Evolutionary conservation across 2,113 vertebrate species (phyloP).

Genomic region (Oryzias curvinotus): DNA sequence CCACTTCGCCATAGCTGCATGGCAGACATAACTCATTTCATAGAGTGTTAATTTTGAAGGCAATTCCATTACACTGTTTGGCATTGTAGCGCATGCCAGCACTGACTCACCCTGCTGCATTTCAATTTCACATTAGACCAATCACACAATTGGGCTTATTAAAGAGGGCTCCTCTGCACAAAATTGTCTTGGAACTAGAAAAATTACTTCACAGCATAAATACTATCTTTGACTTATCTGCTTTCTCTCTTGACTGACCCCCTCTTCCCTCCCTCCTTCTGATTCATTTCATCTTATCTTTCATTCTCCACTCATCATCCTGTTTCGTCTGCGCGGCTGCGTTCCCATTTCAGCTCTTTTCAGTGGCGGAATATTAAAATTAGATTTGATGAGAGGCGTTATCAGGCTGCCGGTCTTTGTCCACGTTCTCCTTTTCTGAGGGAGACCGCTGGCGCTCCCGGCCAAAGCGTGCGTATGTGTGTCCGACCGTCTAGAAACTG

Average conservation of each 20-base stretch:
- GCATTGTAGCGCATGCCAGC: slow-evolving; percentile 53
- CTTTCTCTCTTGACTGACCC: slow-evolving; percentile 39
- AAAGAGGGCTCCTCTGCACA: slow-evolving; percentile 64
- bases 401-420: slow-evolving; percentile 59
- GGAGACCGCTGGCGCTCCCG: slow-evolving; percentile 55
- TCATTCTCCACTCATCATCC: slow-evolving; percentile 63
- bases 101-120: slow-evolving; percentile 66
- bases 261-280: slow-evolving; percentile 33
- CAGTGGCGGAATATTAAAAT: slow-evolving; percentile 71
- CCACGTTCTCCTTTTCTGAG: slow-evolving; percentile 61
- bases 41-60: slow-evolving; percentile 63
- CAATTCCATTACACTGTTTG: slow-evolving; percentile 64
- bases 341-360: slow-evolving; percentile 51
- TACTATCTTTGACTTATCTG: slow-evolving; percentile 62
- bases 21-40: slow-evolving; percentile 71
- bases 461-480: slow-evolving; percentile 23
- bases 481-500: slow-evolving; percentile 11
- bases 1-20: slow-evolving; percentile 55
- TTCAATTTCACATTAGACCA: slow-evolving; percentile 78
- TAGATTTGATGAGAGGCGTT: slow-evolving; percentile 71
- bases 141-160: slow-evolving; percentile 73
- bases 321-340: slow-evolving; percentile 37
- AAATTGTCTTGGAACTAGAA: slow-evolving; percentile 65
- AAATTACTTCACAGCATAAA: slow-evolving; percentile 69
- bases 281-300: slow-evolving; percentile 70